phyloP scores from a whole-genome alignment of 2,888 invertebrate genomes.

The Perdita meconis region DNA sequence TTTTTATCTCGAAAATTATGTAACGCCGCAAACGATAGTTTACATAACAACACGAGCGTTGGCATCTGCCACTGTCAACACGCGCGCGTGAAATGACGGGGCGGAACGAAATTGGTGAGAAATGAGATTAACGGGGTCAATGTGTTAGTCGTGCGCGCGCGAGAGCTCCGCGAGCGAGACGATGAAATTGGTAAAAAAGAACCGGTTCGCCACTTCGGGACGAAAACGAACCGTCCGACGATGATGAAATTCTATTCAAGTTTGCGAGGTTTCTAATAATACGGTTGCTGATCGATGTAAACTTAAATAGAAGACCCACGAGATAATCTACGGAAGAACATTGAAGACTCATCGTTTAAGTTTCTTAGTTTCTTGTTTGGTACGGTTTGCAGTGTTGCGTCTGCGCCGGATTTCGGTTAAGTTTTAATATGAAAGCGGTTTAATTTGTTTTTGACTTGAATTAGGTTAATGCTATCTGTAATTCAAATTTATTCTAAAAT shows the following conservation, averaged over 20 bases:
- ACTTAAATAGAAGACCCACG: slow-evolving; percentile 21
- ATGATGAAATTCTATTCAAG: slow-evolving; percentile 31
- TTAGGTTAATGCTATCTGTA: too few relatives aligned
- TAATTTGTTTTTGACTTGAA: too few relatives aligned
- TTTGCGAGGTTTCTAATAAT: slow-evolving; percentile 48
- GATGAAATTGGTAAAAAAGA: slow-evolving; percentile 20
- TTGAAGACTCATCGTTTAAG: slow-evolving; percentile 5
- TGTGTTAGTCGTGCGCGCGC: slow-evolving; percentile 14
- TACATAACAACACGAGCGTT: slow-evolving; percentile 39
- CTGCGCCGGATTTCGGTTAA: background rate
- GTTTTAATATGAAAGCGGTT: too few relatives aligned
- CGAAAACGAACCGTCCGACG: background rate
- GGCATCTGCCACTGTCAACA: slow-evolving; percentile 14
- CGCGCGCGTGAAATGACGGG: slow-evolving; percentile 16
- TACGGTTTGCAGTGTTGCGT: background rate
- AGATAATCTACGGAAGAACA: slow-evolving; percentile 6
- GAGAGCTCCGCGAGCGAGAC: background rate
- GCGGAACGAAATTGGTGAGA: slow-evolving; percentile 21
- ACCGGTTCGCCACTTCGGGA: slow-evolving; percentile 1
- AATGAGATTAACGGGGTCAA: slow-evolving; percentile 52
- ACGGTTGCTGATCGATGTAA: slow-evolving; percentile 30
- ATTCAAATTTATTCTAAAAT: too few relatives aligned
- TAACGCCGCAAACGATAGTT: slow-evolving; percentile 52
- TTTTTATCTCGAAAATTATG: slow-evolving; percentile 55
- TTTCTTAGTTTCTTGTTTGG: background rate